Evolutionary conservation across 2,888 invertebrate genomes (phyloP).

Genomic region (Agrotis puta): DNA sequence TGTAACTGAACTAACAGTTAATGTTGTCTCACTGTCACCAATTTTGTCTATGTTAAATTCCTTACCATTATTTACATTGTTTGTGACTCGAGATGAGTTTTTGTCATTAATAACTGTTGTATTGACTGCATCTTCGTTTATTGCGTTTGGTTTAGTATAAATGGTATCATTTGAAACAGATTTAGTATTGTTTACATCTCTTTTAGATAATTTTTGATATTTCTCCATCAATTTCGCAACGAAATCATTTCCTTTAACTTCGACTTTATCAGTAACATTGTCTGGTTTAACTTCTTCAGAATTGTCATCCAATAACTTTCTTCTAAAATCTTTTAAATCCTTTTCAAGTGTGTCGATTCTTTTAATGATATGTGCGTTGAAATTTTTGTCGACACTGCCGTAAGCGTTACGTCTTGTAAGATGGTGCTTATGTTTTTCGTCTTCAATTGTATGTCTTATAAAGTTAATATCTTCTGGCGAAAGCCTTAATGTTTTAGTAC

Average conservation of each 20-base stretch:
- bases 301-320: neutral
- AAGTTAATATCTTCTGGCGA: no score
- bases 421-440: no score
- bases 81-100: neutral
- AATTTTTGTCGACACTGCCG: neutral
- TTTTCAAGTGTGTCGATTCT: constrained; percentile 22
- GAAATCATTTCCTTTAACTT: neutral
- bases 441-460: no score
- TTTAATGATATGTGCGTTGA: neutral
- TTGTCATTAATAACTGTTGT: neutral
- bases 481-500: no score
- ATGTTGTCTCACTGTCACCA: neutral
- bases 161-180: neutral
- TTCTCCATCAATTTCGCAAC: neutral
- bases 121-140: no score
- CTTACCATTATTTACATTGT: neutral
- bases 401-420: neutral
- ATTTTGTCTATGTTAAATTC: neutral
- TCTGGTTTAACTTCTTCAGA: neutral
- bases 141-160: neutral
- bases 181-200: neutral
- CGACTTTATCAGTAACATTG: constrained; percentile 2
- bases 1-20: neutral
- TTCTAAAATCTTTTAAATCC: constrained; percentile 5
- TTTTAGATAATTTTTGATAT: neutral